Evolutionary conservation across 1,140 invertebrate species (phyloP), one percentile per base, ranked within the genome.

Genomic region (Hycleus cichorii): DNA sequence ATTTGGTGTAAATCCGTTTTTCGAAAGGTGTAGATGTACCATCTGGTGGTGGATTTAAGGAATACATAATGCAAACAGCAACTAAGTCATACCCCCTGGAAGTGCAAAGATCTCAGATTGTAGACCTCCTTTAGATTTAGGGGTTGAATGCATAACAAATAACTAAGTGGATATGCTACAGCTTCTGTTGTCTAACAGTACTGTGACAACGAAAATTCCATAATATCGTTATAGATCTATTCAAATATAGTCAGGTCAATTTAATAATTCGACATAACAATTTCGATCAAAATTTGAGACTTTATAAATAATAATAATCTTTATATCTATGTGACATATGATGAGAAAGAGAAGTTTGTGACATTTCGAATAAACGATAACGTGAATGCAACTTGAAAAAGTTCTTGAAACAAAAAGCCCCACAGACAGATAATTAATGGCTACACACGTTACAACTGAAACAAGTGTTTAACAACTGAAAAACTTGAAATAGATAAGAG

Each of bases 141-240:
- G 18, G 63, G 60, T 60, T 68, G 68, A 68, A 68, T 70, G 65
- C 66, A 70, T 70, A 70, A 70, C 68, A 68, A 70, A 70, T 67
- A 67, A 68, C 64, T 64, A 66, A 65, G 65, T 67, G 61, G 63
- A 64, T 67, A 57, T 53, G 53, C 42, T 50, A 38, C 47, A 56
- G 54, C 51, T 51, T 42, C 44, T 62, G 47, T 42, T 40, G 44
- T 52, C 32, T 55, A 47, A 47, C 45, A 38, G 44, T 39, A 24
- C 27, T 55, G 39, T 52, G 27, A 38, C 26, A 46, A 9, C 45
- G 27, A 47, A 47, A 47, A 47, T 39, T 47, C 52, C 18, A 18
- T 25, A 53, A 32, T 7, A 32, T 7, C 4, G 32, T 5, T 32
- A 5, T 4, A 32, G 32, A 32, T 32, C 32, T 32, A 32, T 32